Evolutionary conservation across 1,140 invertebrate species (phyloP), one percentile per base, ranked within the genome.

Genomic region (Drosophila orena): DNA sequence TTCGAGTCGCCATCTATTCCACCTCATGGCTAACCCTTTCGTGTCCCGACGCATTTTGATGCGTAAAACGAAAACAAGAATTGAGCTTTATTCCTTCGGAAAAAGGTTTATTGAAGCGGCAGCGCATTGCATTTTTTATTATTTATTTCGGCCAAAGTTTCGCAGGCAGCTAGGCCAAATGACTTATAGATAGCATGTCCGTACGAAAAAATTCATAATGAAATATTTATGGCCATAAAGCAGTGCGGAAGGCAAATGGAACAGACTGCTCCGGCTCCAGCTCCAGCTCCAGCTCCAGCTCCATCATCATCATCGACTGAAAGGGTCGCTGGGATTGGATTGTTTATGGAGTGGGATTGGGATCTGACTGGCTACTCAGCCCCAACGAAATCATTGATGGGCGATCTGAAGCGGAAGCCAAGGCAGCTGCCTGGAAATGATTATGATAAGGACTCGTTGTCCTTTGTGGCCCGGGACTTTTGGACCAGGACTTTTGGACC

Each of bases 211-310:
- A 88, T 89, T 88, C 84, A 88, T 88, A 88, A 88, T 88, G 84
- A 88, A 89, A 88, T 88, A 88, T 88, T 88, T 88, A 88, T 88
- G 84, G 79, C 68, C 72, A 89, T 88, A 88, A 88, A 88, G 84
- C 84, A 84, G 83, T 88, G 84, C 84, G 84, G 77, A 78, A 65
- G 66, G 76, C 62, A 59, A 75, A 75, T 65, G 71, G 58, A 55
- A 64, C 43, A 30, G 58, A 42, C 75, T 66, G 62, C 58, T 37
- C 65, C 60, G 12, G 15, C 46, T 43, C 10, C n/a, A 2, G 3
- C 27, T 75, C 54, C 74, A 57, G 44, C 58, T 68, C 59, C 70
- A 73, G 17, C 42, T 54, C 24, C 70, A 73, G 17, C 42, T 54
- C 24, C 70, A 54, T 50, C 50, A 74, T 55, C 70, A 54, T 74